Evolutionary conservation across 2,888 invertebrate genomes (phyloP).

Genomic region (Scaptomyza tumidula): DNA sequence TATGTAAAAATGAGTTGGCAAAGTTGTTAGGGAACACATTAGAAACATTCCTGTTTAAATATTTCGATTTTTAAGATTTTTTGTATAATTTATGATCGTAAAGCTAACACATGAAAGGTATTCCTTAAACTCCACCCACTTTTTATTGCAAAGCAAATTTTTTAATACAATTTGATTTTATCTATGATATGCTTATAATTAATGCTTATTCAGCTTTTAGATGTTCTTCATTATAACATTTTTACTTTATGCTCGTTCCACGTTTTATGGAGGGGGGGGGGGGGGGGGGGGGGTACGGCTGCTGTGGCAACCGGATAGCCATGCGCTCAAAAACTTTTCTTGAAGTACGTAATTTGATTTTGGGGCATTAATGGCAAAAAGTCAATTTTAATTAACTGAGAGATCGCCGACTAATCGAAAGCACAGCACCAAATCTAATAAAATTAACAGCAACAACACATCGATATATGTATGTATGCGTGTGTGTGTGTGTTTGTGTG

Average conservation of each 20-base stretch:
- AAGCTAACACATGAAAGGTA: too few relatives aligned
- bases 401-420: slow-evolving; percentile 58
- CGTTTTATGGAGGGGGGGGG: not conserved
- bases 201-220: not conserved
- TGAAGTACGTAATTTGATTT: slow-evolving; percentile 72
- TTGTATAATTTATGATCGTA: not conserved
- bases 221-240: not conserved
- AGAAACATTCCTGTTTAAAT: not conserved
- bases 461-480: slow-evolving; percentile 3
- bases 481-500: slow-evolving; percentile 4
- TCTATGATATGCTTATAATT: not conserved
- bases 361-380: slow-evolving; percentile 76
- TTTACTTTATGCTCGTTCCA: not conserved
- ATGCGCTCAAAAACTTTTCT: slow-evolving; percentile 55
- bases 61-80: not conserved
- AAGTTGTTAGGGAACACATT: not conserved
- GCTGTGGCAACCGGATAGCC: slow-evolving; percentile 45
- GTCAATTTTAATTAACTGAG: slow-evolving; percentile 78
- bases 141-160: too few relatives aligned
- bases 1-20: too few relatives aligned
- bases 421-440: slow-evolving; percentile 66
- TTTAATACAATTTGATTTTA: not conserved
- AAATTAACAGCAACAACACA: slow-evolving; percentile 63
- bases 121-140: not conserved
- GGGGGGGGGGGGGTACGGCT: slow-evolving; percentile 11